Evolutionary conservation across 2,888 invertebrate species (phyloP).

Genomic region (Hetaerina titia): DNA sequence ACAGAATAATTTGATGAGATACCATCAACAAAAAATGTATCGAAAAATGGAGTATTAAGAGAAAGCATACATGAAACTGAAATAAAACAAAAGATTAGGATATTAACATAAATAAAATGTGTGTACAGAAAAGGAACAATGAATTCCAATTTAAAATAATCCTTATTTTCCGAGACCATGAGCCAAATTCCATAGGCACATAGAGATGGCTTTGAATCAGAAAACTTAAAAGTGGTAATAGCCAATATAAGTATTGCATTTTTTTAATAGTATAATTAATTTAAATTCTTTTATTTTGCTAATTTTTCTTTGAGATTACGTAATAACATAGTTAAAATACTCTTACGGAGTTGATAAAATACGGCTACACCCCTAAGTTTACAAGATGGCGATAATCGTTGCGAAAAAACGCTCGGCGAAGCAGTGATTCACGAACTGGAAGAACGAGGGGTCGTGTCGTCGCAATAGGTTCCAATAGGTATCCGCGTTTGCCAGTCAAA

Average conservation of each 20-base stretch:
- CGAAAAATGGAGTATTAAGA: too few relatives aligned
- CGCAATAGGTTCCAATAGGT: constrained; percentile 14
- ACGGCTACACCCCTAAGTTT: neutral
- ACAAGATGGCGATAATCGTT: neutral
- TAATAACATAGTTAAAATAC: neutral
- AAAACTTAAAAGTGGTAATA: neutral
- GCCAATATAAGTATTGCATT: neutral
- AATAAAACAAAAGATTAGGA: too few relatives aligned
- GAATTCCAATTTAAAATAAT: too few relatives aligned
- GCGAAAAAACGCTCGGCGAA: neutral
- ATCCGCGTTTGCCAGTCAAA: neutral
- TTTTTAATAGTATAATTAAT: neutral
- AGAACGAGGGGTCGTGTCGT: neutral
- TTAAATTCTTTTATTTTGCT: neutral
- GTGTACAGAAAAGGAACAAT: too few relatives aligned
- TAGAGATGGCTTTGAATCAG: neutral
- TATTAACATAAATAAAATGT: too few relatives aligned
- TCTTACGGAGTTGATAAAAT: neutral
- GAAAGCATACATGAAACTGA: too few relatives aligned
- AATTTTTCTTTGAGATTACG: neutral
- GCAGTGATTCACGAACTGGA: neutral
- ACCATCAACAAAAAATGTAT: too few relatives aligned
- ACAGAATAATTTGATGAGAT: too few relatives aligned
- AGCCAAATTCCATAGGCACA: neutral
- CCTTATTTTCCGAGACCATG: neutral